Evolutionary conservation across 2,113 vertebrate species (phyloP).

Genomic region (Cyphomyrus discorhynchus): DNA sequence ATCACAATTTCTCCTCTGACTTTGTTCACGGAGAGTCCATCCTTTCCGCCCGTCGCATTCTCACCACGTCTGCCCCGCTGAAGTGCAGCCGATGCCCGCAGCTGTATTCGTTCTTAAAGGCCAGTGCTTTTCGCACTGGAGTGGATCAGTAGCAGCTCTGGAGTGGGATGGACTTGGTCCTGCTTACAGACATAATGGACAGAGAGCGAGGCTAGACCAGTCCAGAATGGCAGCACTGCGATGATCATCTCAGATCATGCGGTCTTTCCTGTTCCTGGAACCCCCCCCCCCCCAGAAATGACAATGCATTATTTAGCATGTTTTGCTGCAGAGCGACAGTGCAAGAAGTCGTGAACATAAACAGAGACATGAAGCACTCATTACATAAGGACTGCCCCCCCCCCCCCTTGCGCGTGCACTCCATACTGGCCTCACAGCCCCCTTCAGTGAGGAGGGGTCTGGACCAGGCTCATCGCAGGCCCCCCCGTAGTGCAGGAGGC

Average conservation of each 20-base stretch:
- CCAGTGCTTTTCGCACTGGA: neutral
- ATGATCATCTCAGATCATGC: conserved; percentile 55
- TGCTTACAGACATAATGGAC: neutral
- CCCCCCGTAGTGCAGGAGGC: neutral
- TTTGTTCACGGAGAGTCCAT: neutral
- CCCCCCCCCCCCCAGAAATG: conserved; percentile 35
- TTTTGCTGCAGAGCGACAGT: neutral
- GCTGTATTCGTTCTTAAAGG: neutral
- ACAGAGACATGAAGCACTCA: neutral
- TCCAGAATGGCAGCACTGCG: conserved; percentile 42
- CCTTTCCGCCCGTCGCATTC: neutral
- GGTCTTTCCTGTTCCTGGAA: conserved; percentile 52
- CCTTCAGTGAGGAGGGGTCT: neutral
- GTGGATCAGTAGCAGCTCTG: neutral
- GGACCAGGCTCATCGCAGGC: neutral
- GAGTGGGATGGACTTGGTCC: neutral
- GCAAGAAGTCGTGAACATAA: neutral
- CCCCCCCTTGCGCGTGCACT: neutral
- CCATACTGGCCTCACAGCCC: neutral
- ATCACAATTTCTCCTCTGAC: neutral
- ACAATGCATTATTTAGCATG: conserved; percentile 19
- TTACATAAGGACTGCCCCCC: neutral
- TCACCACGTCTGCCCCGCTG: neutral
- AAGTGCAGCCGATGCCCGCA: neutral
- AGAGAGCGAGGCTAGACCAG: conserved; percentile 13